Conservation (phyloP, 2,797 vertebrate species). For the Enteromius fasciolatus region DNA sequence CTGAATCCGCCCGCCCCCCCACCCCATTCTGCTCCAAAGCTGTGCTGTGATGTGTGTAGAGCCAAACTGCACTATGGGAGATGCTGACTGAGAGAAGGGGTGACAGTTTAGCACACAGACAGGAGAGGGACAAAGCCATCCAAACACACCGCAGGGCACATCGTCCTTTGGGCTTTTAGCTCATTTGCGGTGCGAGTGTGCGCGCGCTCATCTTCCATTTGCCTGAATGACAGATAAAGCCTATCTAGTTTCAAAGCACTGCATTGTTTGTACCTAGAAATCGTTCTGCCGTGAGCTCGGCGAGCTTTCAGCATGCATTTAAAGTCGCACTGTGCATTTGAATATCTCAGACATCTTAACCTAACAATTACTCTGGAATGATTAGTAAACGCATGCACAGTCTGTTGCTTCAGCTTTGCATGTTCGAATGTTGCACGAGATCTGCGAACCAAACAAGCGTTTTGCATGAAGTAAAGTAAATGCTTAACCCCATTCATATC, state of each 20-base stretch:
- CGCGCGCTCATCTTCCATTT: constrained; percentile 4
- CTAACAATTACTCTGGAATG: neutral
- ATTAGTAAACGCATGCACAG: neutral
- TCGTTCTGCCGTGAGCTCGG: neutral
- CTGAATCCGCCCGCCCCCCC: neutral
- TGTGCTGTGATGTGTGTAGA: constrained; percentile 32
- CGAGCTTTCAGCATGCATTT: neutral
- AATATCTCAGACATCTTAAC: constrained; percentile 21
- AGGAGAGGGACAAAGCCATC: constrained; percentile 26
- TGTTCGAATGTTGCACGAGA: neutral
- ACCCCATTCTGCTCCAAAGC: no score
- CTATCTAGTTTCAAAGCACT: constrained; percentile 4
- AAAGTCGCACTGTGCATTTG: neutral
- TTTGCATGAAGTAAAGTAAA: neutral
- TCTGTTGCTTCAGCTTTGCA: neutral
- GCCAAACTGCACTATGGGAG: constrained; percentile 22
- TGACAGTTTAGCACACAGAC: constrained; percentile 52
- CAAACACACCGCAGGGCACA: constrained; percentile 42
- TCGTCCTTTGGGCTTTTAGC: constrained; percentile 14
- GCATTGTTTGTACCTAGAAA: neutral
- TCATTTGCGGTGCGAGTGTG: neutral
- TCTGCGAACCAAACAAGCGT: neutral
- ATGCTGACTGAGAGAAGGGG: constrained; percentile 42
- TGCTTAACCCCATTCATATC: constrained; percentile 27
- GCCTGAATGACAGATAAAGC: constrained; percentile 14